Conservation (phyloP, 2,113 vertebrate genomes). For the Perca flavescens region DNA sequence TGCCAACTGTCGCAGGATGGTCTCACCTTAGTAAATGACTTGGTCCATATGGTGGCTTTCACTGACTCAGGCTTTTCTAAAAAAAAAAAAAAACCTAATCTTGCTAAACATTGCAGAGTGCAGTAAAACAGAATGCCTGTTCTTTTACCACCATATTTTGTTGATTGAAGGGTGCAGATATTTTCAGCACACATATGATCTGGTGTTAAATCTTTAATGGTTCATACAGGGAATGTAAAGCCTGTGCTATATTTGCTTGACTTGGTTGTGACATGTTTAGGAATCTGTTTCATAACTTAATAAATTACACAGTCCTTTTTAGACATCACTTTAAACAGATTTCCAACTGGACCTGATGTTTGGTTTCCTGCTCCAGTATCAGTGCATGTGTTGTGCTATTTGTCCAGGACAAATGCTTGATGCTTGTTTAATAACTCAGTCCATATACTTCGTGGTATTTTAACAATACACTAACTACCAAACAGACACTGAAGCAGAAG, state of each 20-base stretch:
- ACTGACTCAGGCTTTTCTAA: conserved; percentile 61
- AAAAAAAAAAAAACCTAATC: conserved; percentile 42
- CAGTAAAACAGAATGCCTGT: conserved; percentile 32
- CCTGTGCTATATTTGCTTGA: neutral
- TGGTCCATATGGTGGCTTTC: conserved; percentile 65
- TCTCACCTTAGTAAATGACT: conserved; percentile 67
- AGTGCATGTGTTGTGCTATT: neutral
- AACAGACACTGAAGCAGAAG: neutral
- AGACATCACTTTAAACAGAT: neutral
- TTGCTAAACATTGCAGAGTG: conserved; percentile 27
- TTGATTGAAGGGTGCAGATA: conserved; percentile 14
- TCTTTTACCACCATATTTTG: conserved; percentile 5
- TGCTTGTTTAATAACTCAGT: neutral
- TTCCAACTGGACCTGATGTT: neutral
- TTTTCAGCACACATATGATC: conserved; percentile 25
- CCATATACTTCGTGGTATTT: neutral
- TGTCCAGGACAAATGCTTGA: neutral
- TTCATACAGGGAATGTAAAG: conserved; percentile 5
- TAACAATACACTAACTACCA: neutral
- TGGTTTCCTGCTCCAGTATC: neutral
- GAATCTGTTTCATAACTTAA: neutral
- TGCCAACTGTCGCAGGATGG: conserved; percentile 72
- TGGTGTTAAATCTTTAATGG: neutral
- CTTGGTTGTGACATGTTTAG: conserved; percentile 12
- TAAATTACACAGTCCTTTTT: neutral